Conservation (phyloP, 2,797 vertebrate genomes). For the Corythornis leucogaster region DNA sequence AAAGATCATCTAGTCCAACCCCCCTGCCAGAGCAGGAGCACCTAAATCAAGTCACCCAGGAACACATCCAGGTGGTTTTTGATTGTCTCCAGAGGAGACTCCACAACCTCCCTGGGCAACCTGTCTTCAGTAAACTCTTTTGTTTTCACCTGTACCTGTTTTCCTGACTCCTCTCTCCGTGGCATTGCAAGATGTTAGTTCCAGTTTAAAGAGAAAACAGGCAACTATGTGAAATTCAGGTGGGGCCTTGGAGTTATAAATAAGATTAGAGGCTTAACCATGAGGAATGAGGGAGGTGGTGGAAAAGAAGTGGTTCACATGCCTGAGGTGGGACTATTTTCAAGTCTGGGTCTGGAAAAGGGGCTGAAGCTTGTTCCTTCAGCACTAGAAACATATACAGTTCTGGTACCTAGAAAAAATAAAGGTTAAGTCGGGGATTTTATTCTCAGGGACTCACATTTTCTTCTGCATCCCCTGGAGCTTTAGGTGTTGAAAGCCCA, state of each 20-base stretch:
- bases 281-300: neutral
- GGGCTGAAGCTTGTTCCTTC: neutral
- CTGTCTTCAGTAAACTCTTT: neutral
- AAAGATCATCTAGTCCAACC: too few relatives aligned
- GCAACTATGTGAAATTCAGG: slow-evolving; percentile 1
- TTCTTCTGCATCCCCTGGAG: slow-evolving; percentile 9
- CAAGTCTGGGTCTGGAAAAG: neutral
- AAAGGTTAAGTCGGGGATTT: neutral
- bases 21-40: too few relatives aligned
- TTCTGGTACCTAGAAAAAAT: neutral
- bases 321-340: neutral
- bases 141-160: neutral
- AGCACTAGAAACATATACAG: neutral
- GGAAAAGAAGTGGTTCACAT: neutral
- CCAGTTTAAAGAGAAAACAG: slow-evolving; percentile 2
- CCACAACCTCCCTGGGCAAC: too few relatives aligned
- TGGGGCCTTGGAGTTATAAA: slow-evolving; percentile 1
- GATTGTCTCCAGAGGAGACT: too few relatives aligned
- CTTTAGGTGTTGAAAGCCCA: neutral
- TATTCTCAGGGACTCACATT: neutral
- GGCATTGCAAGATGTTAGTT: neutral
- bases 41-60: too few relatives aligned
- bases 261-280: slow-evolving; percentile 44
- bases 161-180: neutral
- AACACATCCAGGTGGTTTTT: too few relatives aligned